These are phyloP conservation scores for Lasiommata megera DNA, from an alignment of 2,888 invertebrate genomes.

Conservation along the genomic window DNA sequence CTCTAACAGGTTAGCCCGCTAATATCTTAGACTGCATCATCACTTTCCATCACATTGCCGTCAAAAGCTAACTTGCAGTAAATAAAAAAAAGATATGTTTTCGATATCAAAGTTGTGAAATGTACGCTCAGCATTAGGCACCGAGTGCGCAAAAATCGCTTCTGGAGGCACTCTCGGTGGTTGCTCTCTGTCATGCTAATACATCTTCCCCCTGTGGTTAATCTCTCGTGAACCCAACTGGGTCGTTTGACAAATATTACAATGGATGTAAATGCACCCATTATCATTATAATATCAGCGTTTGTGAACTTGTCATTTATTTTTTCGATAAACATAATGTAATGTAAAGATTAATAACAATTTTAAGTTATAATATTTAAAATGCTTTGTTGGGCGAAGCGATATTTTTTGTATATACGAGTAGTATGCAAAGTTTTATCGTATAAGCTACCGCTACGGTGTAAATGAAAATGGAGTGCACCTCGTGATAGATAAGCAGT, in stretches of 20 bases:
- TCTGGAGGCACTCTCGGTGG: slow-evolving; percentile 17
- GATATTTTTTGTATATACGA: too few species aligned
- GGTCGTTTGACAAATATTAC: slow-evolving; percentile 70
- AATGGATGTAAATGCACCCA: slow-evolving; percentile 68
- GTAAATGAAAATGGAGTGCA: too few species aligned
- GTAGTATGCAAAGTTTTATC: too few species aligned
- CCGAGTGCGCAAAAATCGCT: slow-evolving; percentile 1
- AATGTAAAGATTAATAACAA: too few species aligned
- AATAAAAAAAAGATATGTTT: not conserved
- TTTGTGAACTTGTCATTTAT: not conserved
- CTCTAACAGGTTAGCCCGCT: too few species aligned
- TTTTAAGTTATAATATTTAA: too few species aligned
- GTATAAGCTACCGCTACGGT: too few species aligned
- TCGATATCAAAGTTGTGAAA: not conserved
- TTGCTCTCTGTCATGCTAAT: slow-evolving; percentile 58
- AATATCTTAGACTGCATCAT: too few species aligned
- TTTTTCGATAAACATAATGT: not conserved
- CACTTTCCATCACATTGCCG: too few species aligned
- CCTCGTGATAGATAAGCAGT: too few species aligned
- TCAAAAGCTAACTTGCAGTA: too few species aligned
- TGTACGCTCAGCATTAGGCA: not conserved
- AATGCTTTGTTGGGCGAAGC: too few species aligned
- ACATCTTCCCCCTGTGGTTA: slow-evolving; percentile 58
- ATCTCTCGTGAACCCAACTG: slow-evolving; percentile 69
- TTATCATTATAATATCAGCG: slow-evolving; percentile 50